Percentiles rank a stretch among this genome's conserved stretches.
Conservation (phyloP, 1,140 invertebrate species). For the Venturia canescens region DNA sequence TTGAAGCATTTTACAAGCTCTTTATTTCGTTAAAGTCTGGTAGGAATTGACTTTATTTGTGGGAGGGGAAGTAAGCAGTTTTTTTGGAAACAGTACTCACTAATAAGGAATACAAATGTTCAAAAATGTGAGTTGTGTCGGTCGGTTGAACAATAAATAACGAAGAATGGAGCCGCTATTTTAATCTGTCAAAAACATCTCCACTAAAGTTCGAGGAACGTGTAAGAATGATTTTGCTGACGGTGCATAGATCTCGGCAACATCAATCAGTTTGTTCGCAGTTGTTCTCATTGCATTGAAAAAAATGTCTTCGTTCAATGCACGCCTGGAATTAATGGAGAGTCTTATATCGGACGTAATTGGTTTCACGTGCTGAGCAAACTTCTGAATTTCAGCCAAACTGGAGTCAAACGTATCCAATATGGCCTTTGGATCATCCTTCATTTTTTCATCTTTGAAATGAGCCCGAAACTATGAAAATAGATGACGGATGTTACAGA, state of each 20-base stretch:
- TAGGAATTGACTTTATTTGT: too few relatives aligned
- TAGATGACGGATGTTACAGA: too few relatives aligned
- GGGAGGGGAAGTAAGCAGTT: too few relatives aligned
- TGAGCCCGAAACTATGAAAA: background rate
- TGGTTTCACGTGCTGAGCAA: constrained; percentile 17
- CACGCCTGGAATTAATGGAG: constrained; percentile 20
- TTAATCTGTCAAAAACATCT: background rate
- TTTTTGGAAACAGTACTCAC: too few relatives aligned
- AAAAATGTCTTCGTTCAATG: background rate
- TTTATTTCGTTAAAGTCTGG: background rate
- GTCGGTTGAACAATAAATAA: too few relatives aligned
- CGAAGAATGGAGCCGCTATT: too few relatives aligned
- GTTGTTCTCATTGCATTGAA: background rate
- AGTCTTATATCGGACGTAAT: constrained; percentile 18
- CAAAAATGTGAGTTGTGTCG: too few relatives aligned
- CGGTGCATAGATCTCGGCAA: background rate
- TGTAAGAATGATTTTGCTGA: background rate
- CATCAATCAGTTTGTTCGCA: background rate
- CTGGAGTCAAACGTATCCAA: background rate
- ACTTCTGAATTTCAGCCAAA: background rate
- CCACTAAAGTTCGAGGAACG: background rate
- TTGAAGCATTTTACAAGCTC: background rate
- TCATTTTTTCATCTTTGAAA: background rate
- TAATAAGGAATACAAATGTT: too few relatives aligned
- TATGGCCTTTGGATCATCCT: background rate